phyloP scores from a whole-genome alignment of 2,797 vertebrate genomes.

The Tinamus major region DNA sequence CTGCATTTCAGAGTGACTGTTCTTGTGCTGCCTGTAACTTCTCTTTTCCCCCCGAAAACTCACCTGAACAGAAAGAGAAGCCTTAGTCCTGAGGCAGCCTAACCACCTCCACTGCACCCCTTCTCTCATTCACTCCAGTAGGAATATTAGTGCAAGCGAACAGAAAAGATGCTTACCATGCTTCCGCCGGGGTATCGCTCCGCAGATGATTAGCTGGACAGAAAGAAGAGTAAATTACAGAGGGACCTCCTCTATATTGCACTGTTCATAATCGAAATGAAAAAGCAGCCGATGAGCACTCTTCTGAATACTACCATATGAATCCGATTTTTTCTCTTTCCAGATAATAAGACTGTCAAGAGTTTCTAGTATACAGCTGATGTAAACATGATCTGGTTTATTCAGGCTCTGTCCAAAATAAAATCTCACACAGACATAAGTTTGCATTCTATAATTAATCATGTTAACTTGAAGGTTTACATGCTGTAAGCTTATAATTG shows the following conservation, averaged over 20 bases:
- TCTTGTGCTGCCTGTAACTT: background rate
- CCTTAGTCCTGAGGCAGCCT: background rate
- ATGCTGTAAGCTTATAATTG: background rate
- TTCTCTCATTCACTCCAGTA: background rate
- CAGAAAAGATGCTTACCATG: constrained; percentile 82
- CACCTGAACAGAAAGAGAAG: background rate
- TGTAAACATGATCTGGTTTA: constrained; percentile 1
- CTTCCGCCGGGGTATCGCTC: constrained; percentile 81
- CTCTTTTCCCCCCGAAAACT: background rate
- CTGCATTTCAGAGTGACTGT: background rate
- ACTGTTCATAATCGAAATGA: background rate
- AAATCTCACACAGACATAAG: background rate
- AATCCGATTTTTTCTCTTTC: constrained; percentile 1
- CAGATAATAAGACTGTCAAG: background rate
- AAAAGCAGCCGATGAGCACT: background rate
- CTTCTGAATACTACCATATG: background rate
- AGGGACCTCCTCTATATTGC: background rate
- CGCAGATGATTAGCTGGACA: constrained; percentile 91
- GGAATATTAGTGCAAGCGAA: constrained; percentile 23
- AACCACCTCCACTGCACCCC: background rate
- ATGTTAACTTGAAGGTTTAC: background rate
- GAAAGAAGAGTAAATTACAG: constrained; percentile 52
- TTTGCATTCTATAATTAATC: constrained; percentile 10
- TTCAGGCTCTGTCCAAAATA: constrained; percentile 28
- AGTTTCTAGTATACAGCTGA: background rate